Evolutionary conservation across 1,140 invertebrate species (phyloP), one percentile per base, ranked within the genome.

Genomic region (Ooceraea biroi): DNA sequence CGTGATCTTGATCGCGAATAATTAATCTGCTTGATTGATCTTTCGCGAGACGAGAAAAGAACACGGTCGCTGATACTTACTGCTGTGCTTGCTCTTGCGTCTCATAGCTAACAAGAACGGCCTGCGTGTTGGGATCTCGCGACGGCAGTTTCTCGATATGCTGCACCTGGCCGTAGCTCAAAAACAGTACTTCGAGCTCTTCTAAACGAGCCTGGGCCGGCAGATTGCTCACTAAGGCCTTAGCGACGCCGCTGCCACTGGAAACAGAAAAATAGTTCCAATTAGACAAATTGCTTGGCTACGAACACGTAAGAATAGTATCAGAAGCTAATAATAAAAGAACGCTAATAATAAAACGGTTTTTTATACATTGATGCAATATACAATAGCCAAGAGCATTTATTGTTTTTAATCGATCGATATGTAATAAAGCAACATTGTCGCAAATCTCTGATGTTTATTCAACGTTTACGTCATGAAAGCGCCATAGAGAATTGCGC

Each of bases 81-180:
- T 97, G 96, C 95, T 98, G 97, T 93, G 98, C 97, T 95, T 97
- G 97, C 92, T 98, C 98, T 92, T 96, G 96, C 89, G 96, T 97
- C 95, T 98, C 97, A 96, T 97, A 98, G 92, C 96, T 98, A 93
- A 98, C 96, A 95, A 97, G 96, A 89, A 98, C 96, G 88, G 96
- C 96, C 95, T 97, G 97, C 90, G 96, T 96, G 94, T 96, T 96
- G 89, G 96, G 96, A 95, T 97, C 97, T 92, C 97, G 96, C 92
- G 96, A 96, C 91, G 96, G 96, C 89, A 97, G 95, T 94, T 97
- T 98, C 95, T 98, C 98, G 95, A 97, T 97, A 93, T 97, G 96
- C 92, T 97, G 96, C 92, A 98, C 96, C 90, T 95, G 96, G 93
- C 98, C 98, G 94, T 97, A 97, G 91, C 95, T 96, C 89, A 95